Evolutionary conservation across 1,140 invertebrate genomes (phyloP).

Genomic region (Orchesella cincta): DNA sequence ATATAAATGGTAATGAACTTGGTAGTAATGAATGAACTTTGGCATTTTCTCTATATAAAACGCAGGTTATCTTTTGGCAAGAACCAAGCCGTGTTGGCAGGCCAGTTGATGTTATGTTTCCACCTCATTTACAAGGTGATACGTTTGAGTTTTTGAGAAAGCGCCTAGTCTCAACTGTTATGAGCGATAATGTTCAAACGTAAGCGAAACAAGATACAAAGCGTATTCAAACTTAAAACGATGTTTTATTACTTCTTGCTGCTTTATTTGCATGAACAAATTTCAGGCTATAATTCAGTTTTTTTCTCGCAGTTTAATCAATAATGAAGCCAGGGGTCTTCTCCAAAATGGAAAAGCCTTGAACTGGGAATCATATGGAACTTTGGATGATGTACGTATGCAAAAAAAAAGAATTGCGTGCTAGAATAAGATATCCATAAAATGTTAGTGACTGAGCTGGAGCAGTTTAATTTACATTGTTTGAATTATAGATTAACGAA

Average conservation of each 20-base stretch:
- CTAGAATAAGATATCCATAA: no score
- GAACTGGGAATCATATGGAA: constrained; percentile 40
- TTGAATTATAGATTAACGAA: constrained; percentile 32
- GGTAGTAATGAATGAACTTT: neutral
- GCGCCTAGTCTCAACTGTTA: neutral
- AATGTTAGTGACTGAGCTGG: no score
- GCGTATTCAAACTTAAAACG: neutral
- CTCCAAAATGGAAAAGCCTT: constrained; percentile 26
- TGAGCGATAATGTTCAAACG: constrained; percentile 39
- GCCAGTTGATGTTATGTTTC: constrained; percentile 41
- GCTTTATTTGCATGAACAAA: no score
- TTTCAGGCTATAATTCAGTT: no score
- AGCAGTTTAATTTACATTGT: neutral
- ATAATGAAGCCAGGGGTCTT: constrained; percentile 23
- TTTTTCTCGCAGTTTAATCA: constrained; percentile 34
- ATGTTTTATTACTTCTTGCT: no score
- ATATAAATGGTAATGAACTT: no score
- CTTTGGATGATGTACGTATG: constrained; percentile 25
- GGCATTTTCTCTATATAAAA: neutral
- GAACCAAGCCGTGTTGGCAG: constrained; percentile 28
- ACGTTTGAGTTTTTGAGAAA: neutral
- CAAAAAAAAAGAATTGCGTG: no score
- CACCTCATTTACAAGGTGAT: constrained; percentile 41
- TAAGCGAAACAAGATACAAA: constrained; percentile 12
- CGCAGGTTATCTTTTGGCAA: constrained; percentile 34